A percentile compares a stretch with the other conserved stretches of the same genome.
These are phyloP conservation scores for Nomada goodeniana DNA, from an alignment of 2,888 invertebrate genomes.

Conservation along the genomic window DNA sequence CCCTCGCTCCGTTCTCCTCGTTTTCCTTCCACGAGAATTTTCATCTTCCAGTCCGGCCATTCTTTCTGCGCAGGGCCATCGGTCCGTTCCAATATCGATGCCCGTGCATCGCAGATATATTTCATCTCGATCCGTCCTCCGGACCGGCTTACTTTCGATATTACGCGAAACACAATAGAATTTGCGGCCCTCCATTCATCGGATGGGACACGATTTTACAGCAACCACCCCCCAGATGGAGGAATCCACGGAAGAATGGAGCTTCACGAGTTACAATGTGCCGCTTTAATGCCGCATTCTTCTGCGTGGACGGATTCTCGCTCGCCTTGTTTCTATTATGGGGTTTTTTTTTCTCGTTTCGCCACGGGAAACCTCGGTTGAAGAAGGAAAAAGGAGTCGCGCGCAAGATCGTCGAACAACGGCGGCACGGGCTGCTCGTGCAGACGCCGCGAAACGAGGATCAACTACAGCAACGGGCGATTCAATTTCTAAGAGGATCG, in stretches of 20 bases:
- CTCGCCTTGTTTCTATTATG: background rate
- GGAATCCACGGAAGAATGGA: background rate
- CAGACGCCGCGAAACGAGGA: background rate
- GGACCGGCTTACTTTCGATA: background rate
- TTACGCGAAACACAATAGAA: background rate
- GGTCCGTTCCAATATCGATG: background rate
- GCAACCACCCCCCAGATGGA: background rate
- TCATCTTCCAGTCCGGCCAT: background rate
- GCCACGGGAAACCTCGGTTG: background rate
- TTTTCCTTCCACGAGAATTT: background rate
- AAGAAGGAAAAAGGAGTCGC: background rate
- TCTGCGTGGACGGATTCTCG: background rate
- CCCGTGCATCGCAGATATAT: background rate
- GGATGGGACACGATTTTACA: background rate
- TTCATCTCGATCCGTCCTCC: background rate
- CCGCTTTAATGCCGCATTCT: background rate
- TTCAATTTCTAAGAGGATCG: constrained; percentile 39
- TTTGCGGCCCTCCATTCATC: constrained; percentile 2
- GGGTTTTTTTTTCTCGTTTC: background rate
- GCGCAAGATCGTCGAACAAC: background rate
- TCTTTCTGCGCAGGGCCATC: background rate
- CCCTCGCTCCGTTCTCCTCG: no score
- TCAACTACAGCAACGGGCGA: background rate
- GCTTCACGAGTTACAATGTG: background rate
- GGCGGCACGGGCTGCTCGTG: background rate